Percentiles rank a stretch among this genome's conserved stretches.
Evolutionary conservation across 2,797 vertebrate genomes (phyloP).

Genomic region (Leptodactylus fallax): DNA sequence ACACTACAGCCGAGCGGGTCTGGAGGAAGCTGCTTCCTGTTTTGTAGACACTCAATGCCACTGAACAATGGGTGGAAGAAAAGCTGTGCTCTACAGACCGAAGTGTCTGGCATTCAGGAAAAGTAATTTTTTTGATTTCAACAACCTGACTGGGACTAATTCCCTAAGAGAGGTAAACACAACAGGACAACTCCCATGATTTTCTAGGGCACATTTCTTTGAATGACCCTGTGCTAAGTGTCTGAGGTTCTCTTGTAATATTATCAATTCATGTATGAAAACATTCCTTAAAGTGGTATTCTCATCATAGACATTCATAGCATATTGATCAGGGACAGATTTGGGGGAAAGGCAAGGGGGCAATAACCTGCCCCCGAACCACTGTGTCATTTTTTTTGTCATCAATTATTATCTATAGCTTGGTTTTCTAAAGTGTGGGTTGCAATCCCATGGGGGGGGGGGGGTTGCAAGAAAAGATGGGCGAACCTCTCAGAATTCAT

Average conservation of each 20-base stretch:
- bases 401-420: too few relatives aligned
- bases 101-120: conserved; percentile 67
- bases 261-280: background rate
- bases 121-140: conserved; percentile 66
- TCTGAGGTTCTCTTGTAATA: background rate
- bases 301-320: background rate
- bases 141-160: background rate
- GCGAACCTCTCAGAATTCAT: too few relatives aligned
- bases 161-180: conserved; percentile 21
- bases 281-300: background rate
- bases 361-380: too few relatives aligned
- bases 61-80: conserved; percentile 78
- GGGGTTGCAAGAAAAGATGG: too few relatives aligned
- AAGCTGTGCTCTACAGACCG: conserved; percentile 61
- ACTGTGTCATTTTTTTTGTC: too few relatives aligned
- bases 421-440: too few relatives aligned
- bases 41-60: conserved; percentile 75
- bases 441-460: too few relatives aligned
- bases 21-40: conserved; percentile 76
- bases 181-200: background rate
- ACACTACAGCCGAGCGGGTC: conserved; percentile 62
- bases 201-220: background rate
- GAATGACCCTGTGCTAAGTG: background rate
- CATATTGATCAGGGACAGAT: too few relatives aligned
- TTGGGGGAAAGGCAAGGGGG: background rate